Evolutionary conservation across 2,113 vertebrate species (phyloP).

Genomic region (Pipra filicauda): DNA sequence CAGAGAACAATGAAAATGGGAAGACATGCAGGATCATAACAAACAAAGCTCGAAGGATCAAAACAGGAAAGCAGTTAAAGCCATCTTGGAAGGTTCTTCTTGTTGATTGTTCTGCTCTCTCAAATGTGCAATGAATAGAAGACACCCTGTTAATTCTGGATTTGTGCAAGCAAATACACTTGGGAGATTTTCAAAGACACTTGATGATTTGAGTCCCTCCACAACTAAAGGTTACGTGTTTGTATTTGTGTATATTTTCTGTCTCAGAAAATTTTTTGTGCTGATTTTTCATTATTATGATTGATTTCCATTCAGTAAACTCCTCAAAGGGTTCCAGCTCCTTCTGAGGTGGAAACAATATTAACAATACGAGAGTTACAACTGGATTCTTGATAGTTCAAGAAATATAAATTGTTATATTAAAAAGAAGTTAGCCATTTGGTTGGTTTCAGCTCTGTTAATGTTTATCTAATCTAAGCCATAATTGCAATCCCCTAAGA

Average conservation of each 20-base stretch:
- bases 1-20: background rate
- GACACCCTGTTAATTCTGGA: background rate
- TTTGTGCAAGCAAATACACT: background rate
- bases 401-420: background rate
- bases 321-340: background rate
- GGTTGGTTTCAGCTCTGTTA: background rate
- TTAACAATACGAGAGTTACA: background rate
- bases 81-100: background rate
- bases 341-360: background rate
- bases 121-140: background rate
- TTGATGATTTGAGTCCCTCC: rapidly evolving
- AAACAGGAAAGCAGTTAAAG: background rate
- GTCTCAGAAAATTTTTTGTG: background rate
- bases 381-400: background rate
- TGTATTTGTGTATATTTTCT: background rate
- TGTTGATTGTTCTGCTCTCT: background rate
- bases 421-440: background rate
- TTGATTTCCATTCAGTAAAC: background rate
- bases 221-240: background rate
- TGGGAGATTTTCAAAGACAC: background rate
- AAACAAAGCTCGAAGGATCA: background rate
- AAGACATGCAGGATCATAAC: background rate
- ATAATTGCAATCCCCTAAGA: background rate
- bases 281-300: background rate
- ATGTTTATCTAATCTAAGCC: background rate